Evolutionary conservation across 2,797 vertebrate genomes (phyloP), one percentile per base, ranked within the genome.

Genomic region (Buceros bicornis): DNA sequence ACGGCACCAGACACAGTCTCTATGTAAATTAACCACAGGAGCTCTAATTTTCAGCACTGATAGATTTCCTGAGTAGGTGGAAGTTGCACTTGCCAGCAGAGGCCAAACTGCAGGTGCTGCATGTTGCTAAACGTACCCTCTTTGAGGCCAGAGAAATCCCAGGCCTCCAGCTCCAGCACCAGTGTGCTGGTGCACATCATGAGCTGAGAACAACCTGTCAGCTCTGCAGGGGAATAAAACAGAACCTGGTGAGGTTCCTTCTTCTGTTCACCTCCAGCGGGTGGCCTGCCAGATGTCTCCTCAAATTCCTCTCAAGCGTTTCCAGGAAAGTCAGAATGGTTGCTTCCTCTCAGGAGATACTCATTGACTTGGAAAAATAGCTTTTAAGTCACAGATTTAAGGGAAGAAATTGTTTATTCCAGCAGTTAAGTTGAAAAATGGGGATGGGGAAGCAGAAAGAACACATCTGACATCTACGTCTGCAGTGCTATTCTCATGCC

Each of bases 161-260:
- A 7, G 40, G 15, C 29, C 61, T 69, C 28, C 70, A 79, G 66
- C 70, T 64, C 25, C 50, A 48, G 45, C 13, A 18, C 1, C 2
- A 35, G 1, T 0, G 24, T 37, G 72, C 40, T 20, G 19, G 7
- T 5, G 20, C 82, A 18, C 3, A 3, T 48, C 54, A 17, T 1
- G 47, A 54, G 43, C 40, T 61, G 57, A 1, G 11, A 33, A 71
- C 17, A 21, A 25, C 28, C 58, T 17, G 24, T 3, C 62, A 53
- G 60, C 42, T 57, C 67, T 29, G 25, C 33, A 60, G n/a, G 25
- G 12, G 37, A 78, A 6, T 5, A 8, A 15, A 79, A 7, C 53
- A 53, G 48, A 57, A 76, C 47, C 74, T 54, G 22, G 18, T 8
- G 33, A 67, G 5, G 6, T 11, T 57, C 7, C 1, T 42, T 8